phyloP scores from a whole-genome alignment of 2,797 vertebrate genomes.

The Poecilia velifera region DNA sequence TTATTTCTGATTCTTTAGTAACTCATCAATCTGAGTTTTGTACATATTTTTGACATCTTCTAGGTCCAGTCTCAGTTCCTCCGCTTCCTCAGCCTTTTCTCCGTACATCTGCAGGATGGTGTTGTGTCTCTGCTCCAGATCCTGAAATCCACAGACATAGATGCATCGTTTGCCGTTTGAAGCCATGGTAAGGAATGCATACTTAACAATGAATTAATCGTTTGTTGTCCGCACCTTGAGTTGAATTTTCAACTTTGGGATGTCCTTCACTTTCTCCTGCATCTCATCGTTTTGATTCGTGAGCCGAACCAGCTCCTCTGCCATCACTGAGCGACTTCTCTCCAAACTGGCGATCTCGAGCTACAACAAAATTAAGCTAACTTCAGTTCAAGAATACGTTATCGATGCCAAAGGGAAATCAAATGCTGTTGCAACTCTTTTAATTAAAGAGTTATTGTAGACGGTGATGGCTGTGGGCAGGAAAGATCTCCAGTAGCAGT shows the following conservation, averaged over 20 bases:
- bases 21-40: slow-evolving; percentile 97
- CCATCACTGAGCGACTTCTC: slow-evolving; percentile 93
- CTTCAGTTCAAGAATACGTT: not conserved
- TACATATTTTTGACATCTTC: slow-evolving; percentile 99
- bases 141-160: slow-evolving; percentile 77
- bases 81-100: slow-evolving; percentile 97
- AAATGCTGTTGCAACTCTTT: too few species aligned
- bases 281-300: slow-evolving; percentile 96
- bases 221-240: slow-evolving; percentile 82
- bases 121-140: slow-evolving; percentile 97
- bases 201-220: not conserved
- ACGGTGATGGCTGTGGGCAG: too few species aligned
- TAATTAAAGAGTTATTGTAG: too few species aligned
- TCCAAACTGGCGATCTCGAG: slow-evolving; percentile 93
- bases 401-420: too few species aligned
- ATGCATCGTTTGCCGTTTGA: not conserved
- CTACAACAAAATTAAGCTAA: slow-evolving; percentile 65
- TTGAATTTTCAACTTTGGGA: slow-evolving; percentile 87
- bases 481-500: too few species aligned
- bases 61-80: slow-evolving; percentile 94
- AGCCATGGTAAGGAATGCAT: not conserved
- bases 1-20: slow-evolving; percentile 87
- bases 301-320: slow-evolving; percentile 94
- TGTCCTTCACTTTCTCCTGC: slow-evolving; percentile 91
- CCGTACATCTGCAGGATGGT: slow-evolving; percentile 99